phyloP scores from a whole-genome alignment of 92 coral and sea anemone species.

The Actinostola sp. region DNA sequence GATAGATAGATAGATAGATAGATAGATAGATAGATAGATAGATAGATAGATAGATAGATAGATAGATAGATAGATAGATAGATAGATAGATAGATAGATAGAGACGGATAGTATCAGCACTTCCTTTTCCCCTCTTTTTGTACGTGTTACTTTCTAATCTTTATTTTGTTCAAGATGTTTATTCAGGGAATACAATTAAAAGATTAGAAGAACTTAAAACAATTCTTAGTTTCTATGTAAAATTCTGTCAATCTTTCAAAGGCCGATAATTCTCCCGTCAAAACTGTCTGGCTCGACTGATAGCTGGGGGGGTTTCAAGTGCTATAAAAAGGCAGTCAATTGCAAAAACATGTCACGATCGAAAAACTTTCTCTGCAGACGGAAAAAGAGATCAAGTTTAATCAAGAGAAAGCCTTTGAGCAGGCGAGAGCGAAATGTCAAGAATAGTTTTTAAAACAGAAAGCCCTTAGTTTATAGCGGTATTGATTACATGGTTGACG shows the following conservation, averaged over 20 bases:
- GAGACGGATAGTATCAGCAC: no score
- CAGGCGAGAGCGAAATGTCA: background rate
- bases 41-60: no score
- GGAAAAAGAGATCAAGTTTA: no score
- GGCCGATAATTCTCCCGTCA: background rate
- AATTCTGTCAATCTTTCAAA: background rate
- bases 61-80: no score
- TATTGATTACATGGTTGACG: background rate
- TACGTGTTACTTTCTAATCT: background rate
- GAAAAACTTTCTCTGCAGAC: background rate
- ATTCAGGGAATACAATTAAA: constrained; percentile 2
- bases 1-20: no score
- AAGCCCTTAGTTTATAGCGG: background rate
- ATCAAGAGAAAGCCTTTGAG: background rate
- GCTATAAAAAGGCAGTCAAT: no score
- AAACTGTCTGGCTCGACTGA: constrained; percentile 4
- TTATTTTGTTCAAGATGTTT: background rate
- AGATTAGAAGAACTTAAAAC: background rate
- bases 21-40: no score
- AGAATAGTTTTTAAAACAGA: background rate
- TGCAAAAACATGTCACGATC: background rate
- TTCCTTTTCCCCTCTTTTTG: background rate
- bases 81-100: no score
- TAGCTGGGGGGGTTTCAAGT: no score
- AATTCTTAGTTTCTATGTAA: background rate